Conservation (phyloP, 1,140 invertebrate species). For the Zaprionus gabonicus region DNA sequence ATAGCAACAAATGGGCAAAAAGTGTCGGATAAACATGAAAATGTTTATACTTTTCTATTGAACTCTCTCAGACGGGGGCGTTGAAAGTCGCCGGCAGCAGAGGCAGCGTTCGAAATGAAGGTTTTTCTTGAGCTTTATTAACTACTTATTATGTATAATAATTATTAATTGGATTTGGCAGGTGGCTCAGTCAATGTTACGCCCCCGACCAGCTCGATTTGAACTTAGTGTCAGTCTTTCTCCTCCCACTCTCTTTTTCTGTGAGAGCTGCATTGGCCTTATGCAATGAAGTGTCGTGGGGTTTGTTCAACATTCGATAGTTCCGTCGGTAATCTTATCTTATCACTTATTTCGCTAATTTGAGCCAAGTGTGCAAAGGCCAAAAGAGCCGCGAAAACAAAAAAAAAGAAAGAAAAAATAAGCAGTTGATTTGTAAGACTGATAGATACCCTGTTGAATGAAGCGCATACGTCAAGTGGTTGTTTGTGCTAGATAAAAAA, state of each 20-base stretch:
- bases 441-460: conserved; percentile 8
- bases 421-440: neutral
- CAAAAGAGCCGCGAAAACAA: neutral
- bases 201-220: neutral
- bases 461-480: neutral
- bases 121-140: conserved; percentile 16
- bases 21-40: conserved; percentile 47
- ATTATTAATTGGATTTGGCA: conserved; percentile 47
- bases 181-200: conserved; percentile 10
- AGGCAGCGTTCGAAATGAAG: conserved; percentile 37
- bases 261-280: conserved; percentile 20
- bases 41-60: conserved; percentile 54
- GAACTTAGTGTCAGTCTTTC: neutral
- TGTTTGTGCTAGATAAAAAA: neutral
- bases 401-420: neutral
- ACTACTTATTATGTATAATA: conserved; percentile 46
- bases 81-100: conserved; percentile 49
- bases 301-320: conserved; percentile 4
- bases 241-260: neutral
- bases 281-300: conserved; percentile 3
- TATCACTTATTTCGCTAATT: conserved; percentile 30
- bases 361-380: conserved; percentile 35
- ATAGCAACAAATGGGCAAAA: conserved; percentile 46
- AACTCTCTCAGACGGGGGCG: conserved; percentile 26
- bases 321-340: conserved; percentile 37